Conservation (phyloP, 2,113 vertebrate species). For the Lethenteron camtschaticum region DNA sequence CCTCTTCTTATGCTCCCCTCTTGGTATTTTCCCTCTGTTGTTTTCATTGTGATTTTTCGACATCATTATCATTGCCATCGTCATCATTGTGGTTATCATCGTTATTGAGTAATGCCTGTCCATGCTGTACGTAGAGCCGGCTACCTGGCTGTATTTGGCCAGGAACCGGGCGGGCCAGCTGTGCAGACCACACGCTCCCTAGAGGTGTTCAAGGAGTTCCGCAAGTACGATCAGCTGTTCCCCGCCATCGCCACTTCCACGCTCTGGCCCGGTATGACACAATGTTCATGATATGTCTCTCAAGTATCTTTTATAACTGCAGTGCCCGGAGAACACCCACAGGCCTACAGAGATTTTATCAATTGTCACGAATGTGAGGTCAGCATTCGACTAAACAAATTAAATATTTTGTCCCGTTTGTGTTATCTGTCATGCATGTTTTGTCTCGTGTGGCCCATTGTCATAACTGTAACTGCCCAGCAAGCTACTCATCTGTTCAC, state of each 20-base stretch:
- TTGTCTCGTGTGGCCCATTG: no score
- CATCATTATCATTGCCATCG: no score
- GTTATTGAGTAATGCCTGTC: neutral
- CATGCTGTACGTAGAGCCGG: conserved; percentile 26
- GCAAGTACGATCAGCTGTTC: conserved; percentile 32
- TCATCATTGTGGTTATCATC: no score
- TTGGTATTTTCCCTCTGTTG: no score
- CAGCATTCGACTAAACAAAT: no score
- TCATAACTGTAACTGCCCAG: no score
- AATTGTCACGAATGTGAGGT: neutral
- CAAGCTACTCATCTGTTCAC: no score
- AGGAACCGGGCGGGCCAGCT: conserved; percentile 19
- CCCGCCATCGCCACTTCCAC: conserved; percentile 34
- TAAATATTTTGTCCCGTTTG: no score
- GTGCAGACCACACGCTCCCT: conserved; percentile 16
- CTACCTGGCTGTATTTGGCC: conserved; percentile 37
- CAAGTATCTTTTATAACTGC: neutral
- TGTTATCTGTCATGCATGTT: no score
- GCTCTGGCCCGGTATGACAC: conserved; percentile 24
- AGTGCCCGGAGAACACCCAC: no score
- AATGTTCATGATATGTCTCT: neutral
- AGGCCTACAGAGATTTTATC: neutral
- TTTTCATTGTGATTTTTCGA: no score
- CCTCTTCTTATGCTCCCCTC: no score
- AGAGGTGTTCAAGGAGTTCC: conserved; percentile 26